These are phyloP conservation scores for Lapara coniferarum DNA, from an alignment of 2,888 invertebrate species.

Conservation along the genomic window DNA sequence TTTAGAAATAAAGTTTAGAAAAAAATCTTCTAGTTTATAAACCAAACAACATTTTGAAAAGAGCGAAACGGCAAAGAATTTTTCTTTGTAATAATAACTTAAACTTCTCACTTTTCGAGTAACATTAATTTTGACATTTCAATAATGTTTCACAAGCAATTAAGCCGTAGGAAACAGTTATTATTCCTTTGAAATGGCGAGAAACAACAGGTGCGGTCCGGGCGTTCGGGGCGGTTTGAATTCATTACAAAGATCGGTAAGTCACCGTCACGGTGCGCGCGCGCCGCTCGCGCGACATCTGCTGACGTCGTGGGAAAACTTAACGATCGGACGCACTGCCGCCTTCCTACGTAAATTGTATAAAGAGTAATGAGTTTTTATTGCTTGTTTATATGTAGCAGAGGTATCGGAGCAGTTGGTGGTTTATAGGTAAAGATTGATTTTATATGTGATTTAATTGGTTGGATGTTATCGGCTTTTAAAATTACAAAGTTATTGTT, in stretches of 20 bases:
- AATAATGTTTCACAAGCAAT: background rate
- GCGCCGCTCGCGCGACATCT: slow-evolving; percentile 65
- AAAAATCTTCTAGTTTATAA: too few relatives aligned
- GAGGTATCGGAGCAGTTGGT: background rate
- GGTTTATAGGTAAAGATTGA: slow-evolving; percentile 1
- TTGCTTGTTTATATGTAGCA: background rate
- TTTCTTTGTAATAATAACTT: too few relatives aligned
- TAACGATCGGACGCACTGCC: slow-evolving; percentile 60
- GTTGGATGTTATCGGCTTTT: background rate
- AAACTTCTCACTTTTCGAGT: too few relatives aligned
- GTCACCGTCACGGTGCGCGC: slow-evolving; percentile 78
- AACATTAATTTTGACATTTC: background rate
- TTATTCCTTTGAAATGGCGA: slow-evolving; percentile 32
- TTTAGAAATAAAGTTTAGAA: too few relatives aligned
- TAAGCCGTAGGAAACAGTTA: background rate
- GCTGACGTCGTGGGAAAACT: slow-evolving; percentile 79
- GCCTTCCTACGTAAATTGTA: slow-evolving; percentile 21
- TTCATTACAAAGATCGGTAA: slow-evolving; percentile 77
- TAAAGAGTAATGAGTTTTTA: slow-evolving; percentile 8
- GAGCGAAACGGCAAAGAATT: too few relatives aligned
- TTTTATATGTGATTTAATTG: background rate
- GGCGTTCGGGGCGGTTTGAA: slow-evolving; percentile 53
- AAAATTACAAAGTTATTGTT: background rate
- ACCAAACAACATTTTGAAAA: too few relatives aligned
- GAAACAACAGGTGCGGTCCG: slow-evolving; percentile 72